phyloP scores from a whole-genome alignment of 2,113 vertebrate species.

The Hepsetus odoe region DNA sequence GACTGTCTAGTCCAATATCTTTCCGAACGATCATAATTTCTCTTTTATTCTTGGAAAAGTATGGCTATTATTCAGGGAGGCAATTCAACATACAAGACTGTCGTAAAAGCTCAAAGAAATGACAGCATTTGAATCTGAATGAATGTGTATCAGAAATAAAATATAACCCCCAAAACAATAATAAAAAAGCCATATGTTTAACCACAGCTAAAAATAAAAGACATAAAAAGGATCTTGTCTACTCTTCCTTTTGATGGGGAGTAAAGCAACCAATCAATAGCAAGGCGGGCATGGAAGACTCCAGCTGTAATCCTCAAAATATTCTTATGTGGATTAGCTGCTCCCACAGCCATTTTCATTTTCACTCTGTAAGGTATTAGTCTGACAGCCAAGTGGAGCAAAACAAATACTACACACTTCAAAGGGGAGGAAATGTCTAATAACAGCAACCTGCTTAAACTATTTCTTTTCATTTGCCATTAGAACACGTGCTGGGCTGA shows the following conservation, averaged over 20 bases:
- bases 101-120: background rate
- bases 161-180: slow-evolving; percentile 21
- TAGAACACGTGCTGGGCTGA: slow-evolving; percentile 46
- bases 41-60: background rate
- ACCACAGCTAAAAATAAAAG: slow-evolving; percentile 15
- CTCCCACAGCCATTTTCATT: slow-evolving; percentile 75
- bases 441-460: slow-evolving; percentile 64
- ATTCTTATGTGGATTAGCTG: slow-evolving; percentile 74
- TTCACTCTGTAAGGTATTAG: slow-evolving; percentile 76
- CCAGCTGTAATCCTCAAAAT: slow-evolving; percentile 67
- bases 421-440: slow-evolving; percentile 65
- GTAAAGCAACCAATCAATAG: slow-evolving; percentile 70
- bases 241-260: slow-evolving; percentile 44
- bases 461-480: slow-evolving; percentile 61
- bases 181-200: slow-evolving; percentile 18
- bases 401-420: slow-evolving; percentile 74
- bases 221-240: slow-evolving; percentile 48
- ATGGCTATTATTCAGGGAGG: background rate
- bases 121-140: background rate
- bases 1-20: background rate
- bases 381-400: slow-evolving; percentile 75
- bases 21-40: slow-evolving; percentile 14
- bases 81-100: background rate
- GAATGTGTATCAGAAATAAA: background rate
- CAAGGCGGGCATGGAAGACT: slow-evolving; percentile 63